Percentiles rank a stretch among this genome's conserved stretches.
phyloP scores from a whole-genome alignment of 1,140 invertebrate genomes.

The Macrosteles quadrilineatus region DNA sequence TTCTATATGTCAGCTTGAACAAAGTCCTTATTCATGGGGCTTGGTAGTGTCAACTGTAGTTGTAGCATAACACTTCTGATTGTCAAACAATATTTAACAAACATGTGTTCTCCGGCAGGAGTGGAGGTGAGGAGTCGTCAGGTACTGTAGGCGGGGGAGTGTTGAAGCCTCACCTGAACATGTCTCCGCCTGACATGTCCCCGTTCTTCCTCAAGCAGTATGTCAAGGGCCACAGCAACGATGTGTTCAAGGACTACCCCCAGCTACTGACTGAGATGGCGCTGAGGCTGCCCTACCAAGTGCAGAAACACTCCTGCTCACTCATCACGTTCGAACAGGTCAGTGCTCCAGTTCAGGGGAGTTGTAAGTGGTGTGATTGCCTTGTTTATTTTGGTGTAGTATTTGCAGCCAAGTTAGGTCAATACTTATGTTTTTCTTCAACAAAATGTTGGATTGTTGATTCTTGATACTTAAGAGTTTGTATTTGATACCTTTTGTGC shows the following conservation, averaged over 20 bases:
- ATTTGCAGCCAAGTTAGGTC: too few relatives aligned
- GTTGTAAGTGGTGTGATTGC: too few relatives aligned
- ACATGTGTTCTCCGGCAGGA: constrained; percentile 44
- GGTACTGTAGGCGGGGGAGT: constrained; percentile 59
- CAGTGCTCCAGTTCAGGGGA: too few relatives aligned
- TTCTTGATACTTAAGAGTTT: too few relatives aligned
- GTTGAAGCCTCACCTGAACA: constrained; percentile 78
- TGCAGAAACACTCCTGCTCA: constrained; percentile 67
- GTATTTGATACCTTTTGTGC: too few relatives aligned
- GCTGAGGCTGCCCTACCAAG: constrained; percentile 90
- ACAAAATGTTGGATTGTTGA: too few relatives aligned
- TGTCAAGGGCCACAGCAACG: constrained; percentile 85
- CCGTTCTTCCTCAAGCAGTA: constrained; percentile 94
- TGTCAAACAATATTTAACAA: too few relatives aligned
- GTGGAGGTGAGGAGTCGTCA: constrained; percentile 54
- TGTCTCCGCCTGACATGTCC: constrained; percentile 88
- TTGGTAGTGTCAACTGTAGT: too few relatives aligned
- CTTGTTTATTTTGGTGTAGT: constrained; percentile 8
- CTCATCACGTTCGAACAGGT: constrained; percentile 59
- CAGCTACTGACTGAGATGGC: constrained; percentile 94
- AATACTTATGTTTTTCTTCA: too few relatives aligned
- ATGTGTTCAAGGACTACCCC: constrained; percentile 93
- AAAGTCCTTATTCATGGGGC: too few relatives aligned
- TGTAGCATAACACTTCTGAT: too few relatives aligned
- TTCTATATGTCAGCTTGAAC: too few relatives aligned